phyloP scores from a whole-genome alignment of 2,888 invertebrate species.

The Machimus rusticus region DNA sequence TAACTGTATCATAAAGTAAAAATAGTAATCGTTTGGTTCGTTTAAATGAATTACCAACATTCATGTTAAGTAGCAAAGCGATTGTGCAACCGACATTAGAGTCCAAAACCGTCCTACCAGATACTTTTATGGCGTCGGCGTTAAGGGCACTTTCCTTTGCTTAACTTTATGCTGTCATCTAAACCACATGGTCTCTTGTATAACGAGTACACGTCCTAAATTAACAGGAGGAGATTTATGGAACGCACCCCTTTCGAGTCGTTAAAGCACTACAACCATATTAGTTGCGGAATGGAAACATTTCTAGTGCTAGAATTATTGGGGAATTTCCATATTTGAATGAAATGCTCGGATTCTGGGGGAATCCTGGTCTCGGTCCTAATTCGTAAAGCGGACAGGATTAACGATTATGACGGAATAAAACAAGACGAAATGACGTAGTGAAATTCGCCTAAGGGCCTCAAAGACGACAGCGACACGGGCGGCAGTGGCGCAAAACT shows the following conservation, averaged over 20 bases:
- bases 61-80: too few species aligned
- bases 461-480: constrained; percentile 11
- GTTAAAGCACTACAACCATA: background rate
- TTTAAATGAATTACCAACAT: too few species aligned
- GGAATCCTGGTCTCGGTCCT: background rate
- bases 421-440: constrained; percentile 16
- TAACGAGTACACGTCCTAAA: background rate
- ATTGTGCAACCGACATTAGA: too few species aligned
- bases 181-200: background rate
- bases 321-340: background rate
- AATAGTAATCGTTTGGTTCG: too few species aligned
- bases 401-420: constrained; percentile 14
- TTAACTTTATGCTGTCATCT: background rate
- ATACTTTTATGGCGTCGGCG: background rate
- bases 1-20: too few species aligned
- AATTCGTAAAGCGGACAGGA: constrained; percentile 3
- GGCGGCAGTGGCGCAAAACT: constrained; percentile 27
- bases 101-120: background rate
- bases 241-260: background rate
- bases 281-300: background rate
- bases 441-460: background rate
- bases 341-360: background rate
- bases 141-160: background rate
- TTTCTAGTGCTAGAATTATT: background rate
- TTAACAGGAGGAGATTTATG: background rate